These are phyloP conservation scores for Austrofundulus limnaeus DNA, from an alignment of 2,113 vertebrate genomes.

Conservation along the genomic window DNA sequence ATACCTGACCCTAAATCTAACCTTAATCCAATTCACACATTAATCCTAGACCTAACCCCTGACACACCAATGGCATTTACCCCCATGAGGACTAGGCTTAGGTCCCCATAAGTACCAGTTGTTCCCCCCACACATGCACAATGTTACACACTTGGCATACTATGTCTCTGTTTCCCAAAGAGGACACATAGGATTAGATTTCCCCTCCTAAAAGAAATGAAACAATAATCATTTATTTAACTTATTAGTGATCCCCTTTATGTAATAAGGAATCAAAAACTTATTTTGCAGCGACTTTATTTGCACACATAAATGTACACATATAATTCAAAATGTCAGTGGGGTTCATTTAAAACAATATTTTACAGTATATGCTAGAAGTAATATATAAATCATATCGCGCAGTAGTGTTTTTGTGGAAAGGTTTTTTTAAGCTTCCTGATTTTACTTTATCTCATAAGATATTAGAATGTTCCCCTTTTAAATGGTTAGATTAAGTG, in stretches of 20 bases:
- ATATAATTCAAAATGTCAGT: not conserved
- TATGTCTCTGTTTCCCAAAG: constrained; percentile 24
- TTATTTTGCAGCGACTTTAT: not conserved
- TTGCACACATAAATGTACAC: constrained; percentile 6
- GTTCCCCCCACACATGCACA: constrained; percentile 9
- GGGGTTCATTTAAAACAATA: not conserved
- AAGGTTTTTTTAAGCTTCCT: not conserved
- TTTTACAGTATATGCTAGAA: not conserved
- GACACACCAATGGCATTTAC: no score
- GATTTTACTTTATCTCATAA: no score
- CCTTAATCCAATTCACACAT: no score
- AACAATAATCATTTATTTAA: constrained; percentile 41
- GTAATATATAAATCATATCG: not conserved
- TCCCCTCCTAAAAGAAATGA: constrained; percentile 18
- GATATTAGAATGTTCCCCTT: not conserved
- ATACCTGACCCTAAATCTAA: no score
- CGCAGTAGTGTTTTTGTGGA: no score
- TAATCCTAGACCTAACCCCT: no score
- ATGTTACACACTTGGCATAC: constrained; percentile 11
- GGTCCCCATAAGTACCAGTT: no score
- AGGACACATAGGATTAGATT: constrained; percentile 38
- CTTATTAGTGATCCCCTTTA: constrained; percentile 50
- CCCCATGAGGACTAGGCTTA: no score
- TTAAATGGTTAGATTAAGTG: no score
- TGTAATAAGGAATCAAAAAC: constrained; percentile 16